Evolutionary conservation across 2,113 vertebrate genomes (phyloP).

Genomic region (Malurus alboscapulatus): DNA sequence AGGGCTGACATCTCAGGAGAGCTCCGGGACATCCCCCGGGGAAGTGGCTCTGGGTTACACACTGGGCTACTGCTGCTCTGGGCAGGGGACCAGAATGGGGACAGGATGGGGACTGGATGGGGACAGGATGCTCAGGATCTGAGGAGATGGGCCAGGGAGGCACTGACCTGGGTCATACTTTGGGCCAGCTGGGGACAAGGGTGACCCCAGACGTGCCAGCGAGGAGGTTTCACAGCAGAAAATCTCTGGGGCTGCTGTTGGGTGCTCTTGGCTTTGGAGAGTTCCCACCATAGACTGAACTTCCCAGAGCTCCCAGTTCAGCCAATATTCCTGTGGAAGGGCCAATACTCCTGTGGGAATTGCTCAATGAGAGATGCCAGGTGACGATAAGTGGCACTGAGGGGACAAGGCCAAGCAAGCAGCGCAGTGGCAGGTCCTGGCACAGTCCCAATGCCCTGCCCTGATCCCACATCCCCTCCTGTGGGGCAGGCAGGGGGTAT

Average conservation of each 20-base stretch:
- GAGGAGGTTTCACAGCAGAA: background rate
- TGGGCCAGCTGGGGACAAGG: background rate
- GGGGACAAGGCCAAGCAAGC: accelerated
- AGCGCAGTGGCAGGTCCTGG: accelerated
- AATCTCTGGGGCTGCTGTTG: background rate
- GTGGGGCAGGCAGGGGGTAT: background rate
- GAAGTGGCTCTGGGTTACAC: background rate
- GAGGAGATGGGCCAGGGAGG: too few species aligned
- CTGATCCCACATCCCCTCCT: accelerated
- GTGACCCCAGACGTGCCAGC: background rate
- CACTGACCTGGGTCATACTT: too few species aligned
- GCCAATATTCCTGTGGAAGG: background rate
- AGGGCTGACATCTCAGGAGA: background rate
- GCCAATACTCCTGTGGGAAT: accelerated
- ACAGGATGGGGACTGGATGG: background rate
- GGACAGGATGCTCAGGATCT: background rate
- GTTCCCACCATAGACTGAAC: accelerated
- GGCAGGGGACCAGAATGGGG: accelerated
- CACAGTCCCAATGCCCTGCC: background rate
- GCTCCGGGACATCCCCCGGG: background rate
- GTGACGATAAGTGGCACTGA: background rate
- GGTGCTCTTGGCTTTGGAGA: background rate
- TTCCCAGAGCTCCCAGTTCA: background rate
- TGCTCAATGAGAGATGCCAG: accelerated
- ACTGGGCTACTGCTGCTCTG: background rate